Base-by-base conservation (phyloP, 2,888 invertebrate genomes). In the Drosophila monieri region DNA sequence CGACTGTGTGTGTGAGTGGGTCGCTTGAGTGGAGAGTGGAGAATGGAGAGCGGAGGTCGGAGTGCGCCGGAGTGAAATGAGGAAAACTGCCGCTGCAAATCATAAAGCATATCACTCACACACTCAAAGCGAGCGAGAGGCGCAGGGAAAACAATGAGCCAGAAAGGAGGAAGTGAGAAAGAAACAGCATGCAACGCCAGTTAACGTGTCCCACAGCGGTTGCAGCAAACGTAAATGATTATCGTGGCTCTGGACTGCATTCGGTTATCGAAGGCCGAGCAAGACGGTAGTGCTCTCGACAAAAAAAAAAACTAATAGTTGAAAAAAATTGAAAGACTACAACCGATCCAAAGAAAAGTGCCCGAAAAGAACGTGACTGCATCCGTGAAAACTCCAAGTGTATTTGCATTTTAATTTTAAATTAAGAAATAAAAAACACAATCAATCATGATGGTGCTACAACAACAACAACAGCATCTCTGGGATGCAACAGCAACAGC, bases 391-490 rank as follows among this genome's bases (percentile, higher is more conserved):
- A 37, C 23, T 46, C 23, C 23, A 52, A 61, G 68, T 67, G 67
- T 25, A 15, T 15, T 39, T 41, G 6, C 27, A 37, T 23, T 23
- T 39, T 21, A 27, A 57, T 32, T 43, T 32, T 23, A 23, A 23
- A 23, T 23, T 23, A 23, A 23, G 21, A 23, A 43, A 14, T 44
- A 18, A 32, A 43, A 9, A 39, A 12, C 51, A 48, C 32, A 39
- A 12, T 5, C 15, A 6, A 80, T 71, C 54, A 88, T 88, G 87
- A 88, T 88, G 85, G 72, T 89, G 74, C 76, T 90, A 77, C 89
- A 89, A 77, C 89, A 90, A 77, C 88, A 86, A 49, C 79, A 76
- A 6, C 88, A 85, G 72, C 81, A 79, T 59, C 75, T 89, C 43
- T 89, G 89, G 90, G 89, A 81, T 59, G 68, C 76, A 25, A 61